A percentile compares a stretch with the other conserved stretches of the same genome.
Evolutionary conservation across 2,888 invertebrate genomes (phyloP).

Genomic region (Melieria picta): DNA sequence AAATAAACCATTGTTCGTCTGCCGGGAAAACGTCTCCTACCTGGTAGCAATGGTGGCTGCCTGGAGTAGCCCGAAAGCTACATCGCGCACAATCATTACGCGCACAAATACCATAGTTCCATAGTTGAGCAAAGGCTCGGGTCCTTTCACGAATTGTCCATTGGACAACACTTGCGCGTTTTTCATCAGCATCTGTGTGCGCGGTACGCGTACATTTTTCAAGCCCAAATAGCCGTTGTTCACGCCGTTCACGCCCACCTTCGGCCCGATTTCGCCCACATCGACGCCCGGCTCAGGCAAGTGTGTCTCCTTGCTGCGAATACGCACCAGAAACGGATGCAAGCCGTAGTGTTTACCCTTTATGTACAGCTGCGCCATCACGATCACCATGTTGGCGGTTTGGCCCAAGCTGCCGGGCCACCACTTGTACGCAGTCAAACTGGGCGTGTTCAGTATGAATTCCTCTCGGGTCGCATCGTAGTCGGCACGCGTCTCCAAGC

Average conservation of each 20-base stretch:
- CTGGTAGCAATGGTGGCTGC: constrained; percentile 91
- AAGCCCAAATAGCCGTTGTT: constrained; percentile 95
- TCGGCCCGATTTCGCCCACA: constrained; percentile 93
- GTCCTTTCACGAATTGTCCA: constrained; percentile 84
- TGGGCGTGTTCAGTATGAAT: constrained; percentile 88
- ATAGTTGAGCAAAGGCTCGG: constrained; percentile 84
- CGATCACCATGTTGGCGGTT: constrained; percentile 89
- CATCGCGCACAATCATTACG: constrained; percentile 82
- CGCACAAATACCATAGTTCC: constrained; percentile 91
- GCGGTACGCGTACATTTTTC: constrained; percentile 85
- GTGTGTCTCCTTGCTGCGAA: constrained; percentile 88
- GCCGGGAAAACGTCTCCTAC: constrained; percentile 59
- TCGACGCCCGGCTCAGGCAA: constrained; percentile 85
- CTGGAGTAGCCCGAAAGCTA: constrained; percentile 79
- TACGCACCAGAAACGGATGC: constrained; percentile 91
- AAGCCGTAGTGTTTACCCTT: constrained; percentile 85
- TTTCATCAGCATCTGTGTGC: constrained; percentile 91
- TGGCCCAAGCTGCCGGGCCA: constrained; percentile 97
- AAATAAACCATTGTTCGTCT: neutral
- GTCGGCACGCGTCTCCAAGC: constrained; percentile 91
- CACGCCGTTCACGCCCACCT: constrained; percentile 87
- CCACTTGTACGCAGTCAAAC: constrained; percentile 90
- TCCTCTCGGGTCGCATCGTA: constrained; percentile 84
- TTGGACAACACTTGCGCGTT: constrained; percentile 90
- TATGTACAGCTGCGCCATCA: constrained; percentile 89